Conservation (phyloP, 2,797 vertebrate species). For the Sebastes matsubarae region DNA sequence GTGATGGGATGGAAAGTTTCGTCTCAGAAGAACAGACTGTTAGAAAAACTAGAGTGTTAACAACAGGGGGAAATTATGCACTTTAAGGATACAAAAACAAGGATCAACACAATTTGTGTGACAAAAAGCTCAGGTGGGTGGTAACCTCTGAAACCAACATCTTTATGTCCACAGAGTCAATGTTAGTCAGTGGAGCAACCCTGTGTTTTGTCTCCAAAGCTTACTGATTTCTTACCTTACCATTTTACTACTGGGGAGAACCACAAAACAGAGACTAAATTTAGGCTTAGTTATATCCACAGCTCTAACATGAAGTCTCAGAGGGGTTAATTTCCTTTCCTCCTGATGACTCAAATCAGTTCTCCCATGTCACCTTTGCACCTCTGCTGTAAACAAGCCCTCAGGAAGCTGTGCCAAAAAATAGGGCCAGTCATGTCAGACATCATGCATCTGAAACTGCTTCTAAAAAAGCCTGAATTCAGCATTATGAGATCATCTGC, state of each 20-base stretch:
- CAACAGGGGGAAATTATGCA: neutral
- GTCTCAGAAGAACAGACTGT: neutral
- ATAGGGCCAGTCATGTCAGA: neutral
- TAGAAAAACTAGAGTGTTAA: neutral
- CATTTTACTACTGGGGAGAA: neutral
- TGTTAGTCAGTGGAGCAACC: neutral
- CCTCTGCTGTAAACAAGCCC: neutral
- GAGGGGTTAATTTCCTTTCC: neutral
- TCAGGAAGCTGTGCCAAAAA: neutral
- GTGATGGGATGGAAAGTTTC: conserved; percentile 42
- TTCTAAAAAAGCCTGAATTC: neutral
- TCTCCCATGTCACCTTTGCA: neutral
- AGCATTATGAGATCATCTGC: neutral
- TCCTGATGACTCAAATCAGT: neutral
- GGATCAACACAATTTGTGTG: neutral
- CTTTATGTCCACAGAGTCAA: neutral
- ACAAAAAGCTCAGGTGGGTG: neutral
- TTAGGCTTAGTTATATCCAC: neutral
- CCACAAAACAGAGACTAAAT: neutral
- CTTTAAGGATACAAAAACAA: neutral
- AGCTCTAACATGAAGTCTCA: neutral
- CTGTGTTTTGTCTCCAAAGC: neutral
- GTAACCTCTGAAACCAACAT: neutral
- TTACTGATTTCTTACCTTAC: neutral
- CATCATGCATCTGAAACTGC: neutral